These are phyloP conservation scores for Notodonta ziczac DNA, from an alignment of 2,888 invertebrate species.

Conservation along the genomic window DNA sequence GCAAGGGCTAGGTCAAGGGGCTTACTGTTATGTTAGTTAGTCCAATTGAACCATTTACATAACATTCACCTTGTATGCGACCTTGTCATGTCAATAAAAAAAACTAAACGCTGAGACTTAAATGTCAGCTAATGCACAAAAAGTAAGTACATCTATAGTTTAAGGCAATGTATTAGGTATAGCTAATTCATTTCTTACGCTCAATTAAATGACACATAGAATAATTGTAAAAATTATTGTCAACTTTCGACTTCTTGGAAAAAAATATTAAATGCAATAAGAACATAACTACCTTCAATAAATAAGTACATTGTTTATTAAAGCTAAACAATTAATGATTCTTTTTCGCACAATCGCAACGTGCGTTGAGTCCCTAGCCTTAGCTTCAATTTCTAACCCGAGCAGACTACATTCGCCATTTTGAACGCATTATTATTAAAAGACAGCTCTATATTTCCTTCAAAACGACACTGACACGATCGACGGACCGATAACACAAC, in stretches of 20 bases:
- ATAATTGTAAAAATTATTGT: too few species aligned
- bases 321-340: too few species aligned
- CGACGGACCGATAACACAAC: conserved; percentile 44
- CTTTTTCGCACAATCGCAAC: background rate
- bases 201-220: too few species aligned
- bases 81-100: background rate
- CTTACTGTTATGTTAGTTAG: background rate
- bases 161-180: too few species aligned
- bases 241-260: too few species aligned
- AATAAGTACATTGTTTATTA: too few species aligned
- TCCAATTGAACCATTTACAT: background rate
- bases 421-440: conserved; percentile 26
- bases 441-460: conserved; percentile 32
- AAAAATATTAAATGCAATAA: too few species aligned
- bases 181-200: too few species aligned
- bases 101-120: too few species aligned
- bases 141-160: too few species aligned
- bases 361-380: background rate
- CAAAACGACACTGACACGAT: conserved; percentile 49
- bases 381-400: background rate
- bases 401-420: conserved; percentile 10
- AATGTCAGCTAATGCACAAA: conserved; percentile 1
- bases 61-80: background rate
- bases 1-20: too few species aligned
- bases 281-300: too few species aligned